Evolutionary conservation across 2,797 vertebrate species (phyloP).

Genomic region (Falco novaeseelandiae): DNA sequence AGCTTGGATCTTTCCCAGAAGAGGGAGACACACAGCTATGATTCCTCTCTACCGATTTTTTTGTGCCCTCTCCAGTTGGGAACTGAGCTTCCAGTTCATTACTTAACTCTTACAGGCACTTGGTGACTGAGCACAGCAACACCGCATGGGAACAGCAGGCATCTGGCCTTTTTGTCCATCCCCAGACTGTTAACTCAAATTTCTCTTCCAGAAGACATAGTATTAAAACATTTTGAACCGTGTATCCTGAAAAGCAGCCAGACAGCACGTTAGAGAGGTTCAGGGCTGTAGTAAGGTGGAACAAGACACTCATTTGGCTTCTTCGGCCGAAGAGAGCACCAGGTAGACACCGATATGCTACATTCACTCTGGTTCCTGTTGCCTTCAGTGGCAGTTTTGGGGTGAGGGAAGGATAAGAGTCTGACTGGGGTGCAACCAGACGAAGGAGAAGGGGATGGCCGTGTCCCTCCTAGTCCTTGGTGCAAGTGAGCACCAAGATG

Average conservation of each 20-base stretch:
- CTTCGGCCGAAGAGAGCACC: background rate
- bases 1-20: background rate
- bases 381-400: background rate
- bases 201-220: background rate
- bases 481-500: background rate
- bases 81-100: background rate
- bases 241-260: background rate
- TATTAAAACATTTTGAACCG: background rate
- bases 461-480: background rate
- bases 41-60: background rate
- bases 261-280: background rate
- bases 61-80: background rate
- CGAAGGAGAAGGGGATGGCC: background rate
- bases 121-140: background rate
- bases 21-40: background rate
- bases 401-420: background rate
- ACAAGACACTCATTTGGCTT: background rate
- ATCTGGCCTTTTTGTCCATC: background rate
- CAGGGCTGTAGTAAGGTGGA: background rate
- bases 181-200: background rate
- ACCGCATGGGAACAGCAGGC: background rate
- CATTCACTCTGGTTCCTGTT: background rate
- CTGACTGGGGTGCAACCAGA: background rate
- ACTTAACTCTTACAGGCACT: background rate
- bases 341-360: background rate